A percentile compares a stretch with the other conserved stretches of the same genome.
Conservation (phyloP, 2,113 vertebrate species). For the Coracopsis vasa region DNA sequence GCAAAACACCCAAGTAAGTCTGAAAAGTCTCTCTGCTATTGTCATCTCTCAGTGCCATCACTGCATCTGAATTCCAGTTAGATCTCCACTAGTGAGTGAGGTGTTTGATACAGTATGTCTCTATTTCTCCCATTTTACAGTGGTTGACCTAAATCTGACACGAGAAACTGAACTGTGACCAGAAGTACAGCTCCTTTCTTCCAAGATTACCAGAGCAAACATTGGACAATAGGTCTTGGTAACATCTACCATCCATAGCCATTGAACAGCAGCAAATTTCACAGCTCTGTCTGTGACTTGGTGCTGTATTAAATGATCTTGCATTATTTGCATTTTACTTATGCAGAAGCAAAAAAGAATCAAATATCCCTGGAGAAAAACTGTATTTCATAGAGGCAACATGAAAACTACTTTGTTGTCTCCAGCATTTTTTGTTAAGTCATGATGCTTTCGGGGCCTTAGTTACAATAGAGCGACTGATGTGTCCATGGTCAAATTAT, state of each 20-base stretch:
- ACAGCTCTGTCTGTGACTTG: neutral
- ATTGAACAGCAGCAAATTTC: neutral
- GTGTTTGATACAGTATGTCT: neutral
- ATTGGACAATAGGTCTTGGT: neutral
- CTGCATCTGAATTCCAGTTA: neutral
- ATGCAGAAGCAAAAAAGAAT: neutral
- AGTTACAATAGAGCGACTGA: neutral
- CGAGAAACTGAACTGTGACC: neutral
- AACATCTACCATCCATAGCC: neutral
- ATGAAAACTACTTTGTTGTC: neutral
- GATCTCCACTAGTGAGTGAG: neutral
- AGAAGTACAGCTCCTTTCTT: neutral
- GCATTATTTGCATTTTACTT: neutral
- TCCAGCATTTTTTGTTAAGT: neutral
- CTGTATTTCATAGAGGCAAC: neutral
- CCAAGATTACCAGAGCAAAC: neutral
- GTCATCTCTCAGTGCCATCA: neutral
- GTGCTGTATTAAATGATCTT: neutral
- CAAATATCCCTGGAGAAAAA: neutral
- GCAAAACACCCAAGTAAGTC: neutral
- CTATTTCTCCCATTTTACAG: neutral
- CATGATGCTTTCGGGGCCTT: neutral
- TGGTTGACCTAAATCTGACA: neutral
- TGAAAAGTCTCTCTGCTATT: neutral
- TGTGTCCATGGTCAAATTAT: neutral